A percentile compares a stretch with the other conserved stretches of the same genome.
phyloP scores from a whole-genome alignment of 2,797 vertebrate species.

The Otus scops region DNA sequence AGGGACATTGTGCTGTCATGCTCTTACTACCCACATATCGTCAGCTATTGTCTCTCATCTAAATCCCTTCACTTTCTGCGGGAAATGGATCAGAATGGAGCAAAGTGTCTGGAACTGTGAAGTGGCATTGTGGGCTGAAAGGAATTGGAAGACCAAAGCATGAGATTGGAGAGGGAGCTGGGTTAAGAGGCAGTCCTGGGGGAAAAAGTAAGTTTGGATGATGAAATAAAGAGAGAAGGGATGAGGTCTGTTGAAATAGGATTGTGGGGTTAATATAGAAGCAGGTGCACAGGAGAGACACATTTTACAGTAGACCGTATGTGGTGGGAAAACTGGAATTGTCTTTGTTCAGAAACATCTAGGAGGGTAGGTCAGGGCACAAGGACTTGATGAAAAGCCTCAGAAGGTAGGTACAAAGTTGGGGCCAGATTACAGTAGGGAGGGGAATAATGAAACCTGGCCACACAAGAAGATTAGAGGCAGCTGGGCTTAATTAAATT shows the following conservation, averaged over 20 bases:
- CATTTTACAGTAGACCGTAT: neutral
- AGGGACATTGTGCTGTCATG: neutral
- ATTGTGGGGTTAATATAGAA: neutral
- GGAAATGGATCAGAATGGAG: neutral
- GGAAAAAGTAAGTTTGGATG: neutral
- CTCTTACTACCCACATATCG: accelerated
- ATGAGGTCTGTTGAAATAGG: neutral
- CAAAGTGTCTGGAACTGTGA: neutral
- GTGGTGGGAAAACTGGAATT: neutral
- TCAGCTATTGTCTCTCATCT: neutral
- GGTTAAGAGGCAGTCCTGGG: neutral
- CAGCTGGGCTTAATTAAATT: neutral
- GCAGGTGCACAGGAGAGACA: neutral
- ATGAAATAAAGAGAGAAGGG: neutral
- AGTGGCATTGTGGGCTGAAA: neutral
- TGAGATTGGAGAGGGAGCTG: neutral
- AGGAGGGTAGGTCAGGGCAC: neutral
- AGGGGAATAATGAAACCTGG: neutral
- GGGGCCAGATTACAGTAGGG: neutral
- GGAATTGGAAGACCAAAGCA: neutral
- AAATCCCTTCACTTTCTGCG: neutral
- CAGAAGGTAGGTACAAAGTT: neutral
- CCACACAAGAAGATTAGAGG: neutral
- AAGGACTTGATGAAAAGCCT: neutral
- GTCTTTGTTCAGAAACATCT: neutral